phyloP scores from a whole-genome alignment of 2,113 vertebrate genomes.

The Murina feae region DNA sequence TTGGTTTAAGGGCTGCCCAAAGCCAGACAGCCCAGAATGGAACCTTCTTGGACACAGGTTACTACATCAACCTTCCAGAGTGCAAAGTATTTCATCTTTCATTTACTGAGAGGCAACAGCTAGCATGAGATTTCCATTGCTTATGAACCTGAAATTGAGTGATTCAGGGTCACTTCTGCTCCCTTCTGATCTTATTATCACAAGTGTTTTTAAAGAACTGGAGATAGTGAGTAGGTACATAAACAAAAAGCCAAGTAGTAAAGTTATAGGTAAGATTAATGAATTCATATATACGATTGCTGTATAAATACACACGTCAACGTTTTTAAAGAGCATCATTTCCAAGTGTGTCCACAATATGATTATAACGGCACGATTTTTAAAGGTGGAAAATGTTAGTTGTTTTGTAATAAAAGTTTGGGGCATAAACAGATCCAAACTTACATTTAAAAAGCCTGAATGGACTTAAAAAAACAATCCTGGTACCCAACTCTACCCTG shows the following conservation, averaged over 20 bases:
- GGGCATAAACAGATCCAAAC: not conserved
- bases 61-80: not conserved
- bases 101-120: constrained; percentile 2
- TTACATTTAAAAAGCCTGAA: not conserved
- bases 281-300: constrained; percentile 52
- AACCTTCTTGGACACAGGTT: not conserved
- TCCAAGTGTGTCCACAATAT: constrained; percentile 67
- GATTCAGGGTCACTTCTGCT: not conserved
- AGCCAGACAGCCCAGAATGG: not conserved
- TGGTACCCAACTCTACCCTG: not conserved
- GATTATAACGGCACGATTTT: constrained; percentile 61
- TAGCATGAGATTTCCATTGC: not conserved
- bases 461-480: not conserved
- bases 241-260: constrained; percentile 31
- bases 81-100: not conserved
- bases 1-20: not conserved
- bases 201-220: not conserved
- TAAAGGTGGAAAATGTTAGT: constrained; percentile 40
- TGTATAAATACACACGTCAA: constrained; percentile 64
- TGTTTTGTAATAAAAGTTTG: constrained; percentile 48
- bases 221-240: not conserved
- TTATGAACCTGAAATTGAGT: not conserved
- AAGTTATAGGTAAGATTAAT: constrained; percentile 33
- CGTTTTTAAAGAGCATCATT: constrained; percentile 67
- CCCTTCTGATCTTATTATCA: not conserved